Base-by-base conservation (phyloP, 2,113 vertebrate species). In the Megatriorchis doriae region DNA sequence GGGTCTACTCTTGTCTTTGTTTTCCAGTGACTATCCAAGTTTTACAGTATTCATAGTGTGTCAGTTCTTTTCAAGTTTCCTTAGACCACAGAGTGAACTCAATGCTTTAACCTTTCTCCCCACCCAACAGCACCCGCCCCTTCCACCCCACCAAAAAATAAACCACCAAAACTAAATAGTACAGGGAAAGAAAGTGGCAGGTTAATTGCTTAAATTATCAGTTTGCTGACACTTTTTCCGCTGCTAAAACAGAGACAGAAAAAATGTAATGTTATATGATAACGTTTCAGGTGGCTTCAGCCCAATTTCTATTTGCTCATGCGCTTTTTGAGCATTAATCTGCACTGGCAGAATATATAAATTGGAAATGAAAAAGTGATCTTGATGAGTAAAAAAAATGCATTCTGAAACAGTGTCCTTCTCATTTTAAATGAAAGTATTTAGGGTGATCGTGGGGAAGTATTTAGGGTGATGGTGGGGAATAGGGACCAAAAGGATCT, bases 91-190 rank as follows among this genome's bases (percentile, higher is more conserved):
- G 31, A 40, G 16, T 34, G 14, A 84, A 70, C 20, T 81, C 53
- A 15, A 5, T 22, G n/a, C 26, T 83, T 95, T 36, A 68, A 61
- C 8, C 16, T 55, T 91, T 84, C 31, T 43, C 17, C 11, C 13
- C 22, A 31, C 7, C 15, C 32, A 45, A 36, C 27, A 50, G 2
- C 5, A 1, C 6, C 31, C 2, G 1, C 6, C 34, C 17, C 48
- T 80, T 81, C 16, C 40, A 40, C 13, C 9, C 3, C 8, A 25
- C 32, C 3, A 29, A 67, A 84, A 67, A 71, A 38, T 19, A 55
- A 92, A 16, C 34, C 31, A 62, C 42, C 66, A 53, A 79, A 92
- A 15, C 14, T 20, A 74, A 87, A 65, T 48, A 81, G 45, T 27
- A 13, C 6, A 22, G 29, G 21, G 45, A 34, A 61, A 81, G 21